Base-by-base conservation (phyloP, 2,888 invertebrate genomes). In the Mesorhabditis sp. region DNA sequence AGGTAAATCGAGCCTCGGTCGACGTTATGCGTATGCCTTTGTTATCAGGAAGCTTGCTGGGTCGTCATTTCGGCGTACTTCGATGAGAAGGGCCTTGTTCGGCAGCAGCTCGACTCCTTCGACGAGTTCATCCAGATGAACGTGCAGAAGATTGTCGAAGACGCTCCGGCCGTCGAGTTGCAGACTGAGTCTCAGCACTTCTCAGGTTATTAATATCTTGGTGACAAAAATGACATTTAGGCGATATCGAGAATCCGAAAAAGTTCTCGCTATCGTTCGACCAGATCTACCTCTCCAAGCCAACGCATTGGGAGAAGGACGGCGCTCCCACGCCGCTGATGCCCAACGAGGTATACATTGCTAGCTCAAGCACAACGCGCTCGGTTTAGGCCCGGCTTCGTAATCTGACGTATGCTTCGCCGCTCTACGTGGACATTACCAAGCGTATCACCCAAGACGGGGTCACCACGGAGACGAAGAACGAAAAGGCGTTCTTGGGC, bases 51-150 rank as follows among this genome's bases (percentile, higher is more conserved):
- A 89, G 98, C 98, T 64, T 98, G 98, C 86, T 99, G 98, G 98
- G 96, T 98, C 86, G 97, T 99, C 73, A 99, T 99, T 86, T 96
- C 96, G 86, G 95, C 98, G 0, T 99, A 98, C 88, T 99, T 99
- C 86, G 98, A 99, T 86, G 99, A 99, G 87, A 99, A 99, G 88
- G 98, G 98, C 87, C 90, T 99, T 76, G 98, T 99, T 63, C 91
- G 98, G 67, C 98, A 99, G 87, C 98, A 99, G 86, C 89, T 99
- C 80, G 98, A 99, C 87, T 97, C 96, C 85, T 98, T 98, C 86
- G 97, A 98, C 89, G 98, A 98, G 89, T 98, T 98, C 86, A 97
- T 98, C 13, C 97, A 95, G 87, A 98, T 98, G 97, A 96, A 96
- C 6, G 96, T 98, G 5, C 98, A 99, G 87, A 90, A 97, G 78